phyloP scores from a whole-genome alignment of 2,888 invertebrate genomes.

The Matsumyia berberina region DNA sequence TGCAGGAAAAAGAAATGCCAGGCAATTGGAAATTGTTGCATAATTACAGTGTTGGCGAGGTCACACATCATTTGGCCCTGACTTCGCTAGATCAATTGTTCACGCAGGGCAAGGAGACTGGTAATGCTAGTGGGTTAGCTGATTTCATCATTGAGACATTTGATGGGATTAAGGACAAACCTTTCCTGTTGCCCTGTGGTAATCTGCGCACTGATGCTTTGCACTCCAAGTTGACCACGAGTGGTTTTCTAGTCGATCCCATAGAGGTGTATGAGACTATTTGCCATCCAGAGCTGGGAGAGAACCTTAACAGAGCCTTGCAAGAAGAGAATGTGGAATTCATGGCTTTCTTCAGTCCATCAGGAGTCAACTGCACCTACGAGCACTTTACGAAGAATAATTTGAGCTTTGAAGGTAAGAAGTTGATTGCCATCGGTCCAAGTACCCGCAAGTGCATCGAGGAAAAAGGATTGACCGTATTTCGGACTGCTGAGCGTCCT shows the following conservation, averaged over 20 bases:
- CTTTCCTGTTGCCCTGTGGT: constrained; percentile 86
- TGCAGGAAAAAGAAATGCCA: constrained; percentile 83
- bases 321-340: constrained; percentile 85
- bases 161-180: constrained; percentile 83
- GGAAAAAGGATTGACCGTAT: constrained; percentile 83
- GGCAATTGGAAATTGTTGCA: constrained; percentile 84
- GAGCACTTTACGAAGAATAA: constrained; percentile 83
- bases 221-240: constrained; percentile 83
- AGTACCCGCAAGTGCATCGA: constrained; percentile 86
- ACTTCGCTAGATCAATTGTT: constrained; percentile 84
- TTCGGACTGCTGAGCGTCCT: constrained; percentile 85
- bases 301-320: constrained; percentile 83
- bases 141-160: constrained; percentile 85
- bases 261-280: constrained; percentile 86
- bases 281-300: constrained; percentile 84
- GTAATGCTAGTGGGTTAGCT: constrained; percentile 85
- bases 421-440: constrained; percentile 86
- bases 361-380: constrained; percentile 85
- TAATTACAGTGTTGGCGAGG: constrained; percentile 86
- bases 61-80: constrained; percentile 85
- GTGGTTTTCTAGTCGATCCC: constrained; percentile 84
- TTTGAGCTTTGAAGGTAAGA: constrained; percentile 80
- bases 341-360: constrained; percentile 87
- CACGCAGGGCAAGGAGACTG: constrained; percentile 85
- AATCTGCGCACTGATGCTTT: constrained; percentile 86